Evolutionary conservation across 2,113 vertebrate genomes (phyloP).

Genomic region (Melierax canorus): DNA sequence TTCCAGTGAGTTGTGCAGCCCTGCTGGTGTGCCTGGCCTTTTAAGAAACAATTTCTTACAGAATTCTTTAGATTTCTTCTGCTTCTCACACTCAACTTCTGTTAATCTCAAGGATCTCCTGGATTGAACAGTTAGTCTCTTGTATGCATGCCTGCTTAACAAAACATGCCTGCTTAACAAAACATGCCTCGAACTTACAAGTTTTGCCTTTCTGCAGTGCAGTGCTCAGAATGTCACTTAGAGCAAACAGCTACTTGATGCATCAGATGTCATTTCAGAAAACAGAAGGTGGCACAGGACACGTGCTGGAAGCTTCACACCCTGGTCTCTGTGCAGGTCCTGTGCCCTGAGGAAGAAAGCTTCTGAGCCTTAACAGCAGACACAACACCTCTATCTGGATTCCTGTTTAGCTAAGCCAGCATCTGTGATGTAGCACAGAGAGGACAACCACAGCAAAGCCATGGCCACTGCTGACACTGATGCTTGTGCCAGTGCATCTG

Average conservation of each 20-base stretch:
- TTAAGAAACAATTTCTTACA: not conserved
- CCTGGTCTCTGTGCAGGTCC: not conserved
- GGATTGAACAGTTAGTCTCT: not conserved
- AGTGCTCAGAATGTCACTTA: not conserved
- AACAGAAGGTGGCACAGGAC: not conserved
- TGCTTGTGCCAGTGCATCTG: not conserved
- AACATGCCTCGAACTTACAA: not conserved
- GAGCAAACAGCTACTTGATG: not conserved
- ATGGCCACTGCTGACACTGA: not conserved
- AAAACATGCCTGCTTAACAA: not conserved
- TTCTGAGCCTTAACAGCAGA: not conserved
- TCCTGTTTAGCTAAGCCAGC: not conserved
- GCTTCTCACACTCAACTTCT: not conserved
- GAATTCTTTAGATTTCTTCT: not conserved
- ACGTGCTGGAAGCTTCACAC: accelerated
- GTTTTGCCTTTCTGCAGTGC: not conserved
- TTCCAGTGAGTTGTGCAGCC: not conserved
- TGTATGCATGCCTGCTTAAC: not conserved
- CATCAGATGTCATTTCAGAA: not conserved
- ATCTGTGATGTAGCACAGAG: not conserved
- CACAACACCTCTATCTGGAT: not conserved
- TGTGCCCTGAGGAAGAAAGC: not conserved
- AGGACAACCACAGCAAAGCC: not conserved
- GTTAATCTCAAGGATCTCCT: not conserved
- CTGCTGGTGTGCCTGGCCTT: not conserved